Conservation (phyloP, 2,888 invertebrate genomes). For the Brachyptera putata region DNA sequence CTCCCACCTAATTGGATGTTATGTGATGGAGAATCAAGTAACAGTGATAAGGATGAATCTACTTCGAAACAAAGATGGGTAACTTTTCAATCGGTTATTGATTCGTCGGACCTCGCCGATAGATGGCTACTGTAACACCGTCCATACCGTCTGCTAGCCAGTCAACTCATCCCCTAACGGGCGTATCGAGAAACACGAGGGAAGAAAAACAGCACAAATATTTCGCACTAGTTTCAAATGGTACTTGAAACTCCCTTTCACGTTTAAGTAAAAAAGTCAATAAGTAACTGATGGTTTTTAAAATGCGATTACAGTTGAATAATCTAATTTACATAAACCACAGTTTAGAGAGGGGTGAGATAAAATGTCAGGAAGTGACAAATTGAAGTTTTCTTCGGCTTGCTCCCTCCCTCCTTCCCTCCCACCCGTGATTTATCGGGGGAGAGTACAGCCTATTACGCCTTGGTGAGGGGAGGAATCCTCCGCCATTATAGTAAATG, state of each 20-base stretch:
- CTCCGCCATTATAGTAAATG: no score
- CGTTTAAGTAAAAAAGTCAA: neutral
- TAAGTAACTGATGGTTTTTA: constrained; percentile 3
- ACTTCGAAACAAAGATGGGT: neutral
- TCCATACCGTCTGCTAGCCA: no score
- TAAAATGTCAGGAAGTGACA: constrained; percentile 3
- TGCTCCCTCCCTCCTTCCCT: neutral
- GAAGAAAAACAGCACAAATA: neutral
- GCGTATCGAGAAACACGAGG: neutral
- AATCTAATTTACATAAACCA: constrained; percentile 15
- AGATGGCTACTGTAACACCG: constrained; percentile 23
- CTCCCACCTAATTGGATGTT: neutral
- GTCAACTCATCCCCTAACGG: neutral
- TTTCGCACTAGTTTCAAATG: neutral
- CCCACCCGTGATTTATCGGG: neutral
- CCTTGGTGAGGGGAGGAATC: no score
- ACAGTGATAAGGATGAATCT: neutral
- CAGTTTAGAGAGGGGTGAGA: constrained; percentile 8
- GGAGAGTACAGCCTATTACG: no score
- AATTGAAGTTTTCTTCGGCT: neutral
- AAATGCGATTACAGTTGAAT: constrained; percentile 1
- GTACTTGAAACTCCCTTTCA: no score
- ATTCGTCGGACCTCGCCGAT: constrained; percentile 21
- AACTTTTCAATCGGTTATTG: constrained; percentile 19
- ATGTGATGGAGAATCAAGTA: neutral